phyloP scores from a whole-genome alignment of 2,797 vertebrate genomes.

The Hippocampus kuda region DNA sequence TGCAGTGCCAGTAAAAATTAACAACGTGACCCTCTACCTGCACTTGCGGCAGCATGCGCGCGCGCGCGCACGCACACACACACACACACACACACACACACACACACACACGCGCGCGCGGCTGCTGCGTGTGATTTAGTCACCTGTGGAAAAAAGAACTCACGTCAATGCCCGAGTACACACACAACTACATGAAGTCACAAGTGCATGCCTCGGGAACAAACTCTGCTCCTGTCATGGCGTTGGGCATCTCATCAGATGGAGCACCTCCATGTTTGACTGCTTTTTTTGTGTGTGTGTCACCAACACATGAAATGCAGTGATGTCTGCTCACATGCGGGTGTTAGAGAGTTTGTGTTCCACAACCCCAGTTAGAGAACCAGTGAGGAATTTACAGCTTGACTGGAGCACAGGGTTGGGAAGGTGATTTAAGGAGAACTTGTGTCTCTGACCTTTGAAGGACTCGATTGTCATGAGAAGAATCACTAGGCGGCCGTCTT shows the following conservation, averaged over 20 bases:
- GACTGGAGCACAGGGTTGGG: slow-evolving; percentile 39
- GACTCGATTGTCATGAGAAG: slow-evolving; percentile 23
- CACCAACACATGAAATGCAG: slow-evolving; percentile 48
- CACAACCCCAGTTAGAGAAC: slow-evolving; percentile 48
- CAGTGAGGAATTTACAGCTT: slow-evolving; percentile 62
- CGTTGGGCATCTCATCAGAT: slow-evolving; percentile 22
- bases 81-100: background rate
- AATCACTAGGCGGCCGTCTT: slow-evolving; percentile 28
- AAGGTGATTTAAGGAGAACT: slow-evolving; percentile 33
- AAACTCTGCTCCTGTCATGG: slow-evolving; percentile 19
- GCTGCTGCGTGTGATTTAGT: slow-evolving; percentile 2
- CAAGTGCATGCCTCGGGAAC: slow-evolving; percentile 24
- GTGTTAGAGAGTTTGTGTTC: slow-evolving; percentile 39
- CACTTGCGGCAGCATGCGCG: slow-evolving; percentile 13
- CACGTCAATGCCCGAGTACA: background rate
- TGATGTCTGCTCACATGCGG: slow-evolving; percentile 50
- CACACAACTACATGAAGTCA: slow-evolving; percentile 12
- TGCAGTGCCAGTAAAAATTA: slow-evolving; percentile 52
- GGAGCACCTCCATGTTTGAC: slow-evolving; percentile 33
- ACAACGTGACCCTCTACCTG: slow-evolving; percentile 38
- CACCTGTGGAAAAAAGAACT: background rate
- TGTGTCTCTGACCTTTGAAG: slow-evolving; percentile 22
- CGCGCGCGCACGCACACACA: too few species aligned
- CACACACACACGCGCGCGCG: too few species aligned
- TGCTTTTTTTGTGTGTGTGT: slow-evolving; percentile 31